Percentiles rank a stretch among this genome's conserved stretches.
These are phyloP conservation scores for Nemotelus pantherinus DNA, from an alignment of 2,888 invertebrate species.

Conservation along the genomic window DNA sequence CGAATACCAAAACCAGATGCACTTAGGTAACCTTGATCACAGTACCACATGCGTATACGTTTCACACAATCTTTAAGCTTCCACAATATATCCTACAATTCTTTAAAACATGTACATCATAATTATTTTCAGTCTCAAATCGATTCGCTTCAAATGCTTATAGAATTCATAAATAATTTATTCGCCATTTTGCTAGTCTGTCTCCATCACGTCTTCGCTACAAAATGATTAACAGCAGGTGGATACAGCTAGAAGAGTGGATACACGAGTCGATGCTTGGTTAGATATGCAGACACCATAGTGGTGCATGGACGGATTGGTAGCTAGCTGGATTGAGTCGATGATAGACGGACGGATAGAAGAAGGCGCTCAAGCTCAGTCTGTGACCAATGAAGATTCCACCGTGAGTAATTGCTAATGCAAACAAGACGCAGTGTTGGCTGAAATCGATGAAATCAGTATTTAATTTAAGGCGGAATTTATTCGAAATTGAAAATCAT, in stretches of 20 bases:
- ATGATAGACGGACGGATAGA: neutral
- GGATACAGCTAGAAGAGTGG: constrained; percentile 9
- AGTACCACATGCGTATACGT: neutral
- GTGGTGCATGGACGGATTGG: neutral
- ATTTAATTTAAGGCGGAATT: constrained; percentile 19
- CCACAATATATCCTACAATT: neutral
- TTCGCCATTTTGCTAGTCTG: constrained; percentile 25
- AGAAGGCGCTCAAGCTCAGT: too few species aligned
- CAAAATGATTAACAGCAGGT: constrained; percentile 33
- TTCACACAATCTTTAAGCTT: neutral
- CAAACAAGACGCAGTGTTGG: constrained; percentile 30
- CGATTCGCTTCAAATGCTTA: constrained; percentile 31
- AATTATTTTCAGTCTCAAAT: constrained; percentile 38
- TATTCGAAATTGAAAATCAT: constrained; percentile 16
- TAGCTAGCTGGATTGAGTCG: constrained; percentile 4
- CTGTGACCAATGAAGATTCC: neutral
- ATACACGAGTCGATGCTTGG: neutral
- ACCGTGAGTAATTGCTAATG: constrained; percentile 22
- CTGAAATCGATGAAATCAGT: constrained; percentile 6
- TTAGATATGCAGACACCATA: too few species aligned
- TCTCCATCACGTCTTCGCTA: constrained; percentile 29
- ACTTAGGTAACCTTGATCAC: constrained; percentile 39
- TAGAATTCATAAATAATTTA: constrained; percentile 43
- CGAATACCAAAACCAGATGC: constrained; percentile 18
- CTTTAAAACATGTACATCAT: constrained; percentile 29